Percentiles rank a stretch among this genome's conserved stretches.
These are phyloP conservation scores for Pilophorus perplexus DNA, from an alignment of 2,888 invertebrate genomes.

Conservation along the genomic window DNA sequence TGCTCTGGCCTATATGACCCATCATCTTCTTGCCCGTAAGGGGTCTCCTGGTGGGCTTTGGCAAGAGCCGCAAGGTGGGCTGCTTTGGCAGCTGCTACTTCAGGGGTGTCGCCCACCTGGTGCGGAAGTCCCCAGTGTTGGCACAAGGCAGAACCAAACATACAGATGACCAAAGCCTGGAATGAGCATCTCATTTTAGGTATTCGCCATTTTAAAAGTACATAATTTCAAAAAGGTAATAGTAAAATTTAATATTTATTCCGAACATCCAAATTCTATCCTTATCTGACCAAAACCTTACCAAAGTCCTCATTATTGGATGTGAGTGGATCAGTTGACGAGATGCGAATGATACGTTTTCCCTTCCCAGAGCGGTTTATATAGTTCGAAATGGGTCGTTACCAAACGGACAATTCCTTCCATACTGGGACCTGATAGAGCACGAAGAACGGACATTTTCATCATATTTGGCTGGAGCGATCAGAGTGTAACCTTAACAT, in stretches of 20 bases:
- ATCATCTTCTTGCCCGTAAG: slow-evolving; percentile 21
- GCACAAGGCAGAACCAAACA: slow-evolving; percentile 13
- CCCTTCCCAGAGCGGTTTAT: neutral
- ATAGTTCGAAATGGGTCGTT: slow-evolving; percentile 11
- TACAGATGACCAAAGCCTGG: neutral
- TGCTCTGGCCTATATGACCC: slow-evolving; percentile 8
- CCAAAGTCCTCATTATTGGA: slow-evolving; percentile 12
- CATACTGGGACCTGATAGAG: neutral
- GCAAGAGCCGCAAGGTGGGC: slow-evolving; percentile 47
- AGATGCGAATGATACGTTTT: neutral
- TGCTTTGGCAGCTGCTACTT: slow-evolving; percentile 48
- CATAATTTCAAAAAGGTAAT: too few relatives aligned
- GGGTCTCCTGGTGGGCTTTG: slow-evolving; percentile 52
- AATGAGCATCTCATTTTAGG: neutral
- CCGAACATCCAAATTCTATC: too few relatives aligned
- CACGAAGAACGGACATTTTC: neutral
- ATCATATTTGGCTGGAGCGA: slow-evolving; percentile 18
- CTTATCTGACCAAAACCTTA: too few relatives aligned
- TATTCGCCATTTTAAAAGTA: too few relatives aligned
- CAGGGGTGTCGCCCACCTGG: slow-evolving; percentile 45
- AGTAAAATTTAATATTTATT: too few relatives aligned
- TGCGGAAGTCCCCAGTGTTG: neutral
- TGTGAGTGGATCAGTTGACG: neutral
- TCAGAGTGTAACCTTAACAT: slow-evolving; percentile 21
- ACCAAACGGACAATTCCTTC: slow-evolving; percentile 16